Percentiles rank a stretch among this genome's conserved stretches.
These are phyloP conservation scores for Gastrophysa polygoni DNA, from an alignment of 2,888 invertebrate genomes.

Conservation along the genomic window DNA sequence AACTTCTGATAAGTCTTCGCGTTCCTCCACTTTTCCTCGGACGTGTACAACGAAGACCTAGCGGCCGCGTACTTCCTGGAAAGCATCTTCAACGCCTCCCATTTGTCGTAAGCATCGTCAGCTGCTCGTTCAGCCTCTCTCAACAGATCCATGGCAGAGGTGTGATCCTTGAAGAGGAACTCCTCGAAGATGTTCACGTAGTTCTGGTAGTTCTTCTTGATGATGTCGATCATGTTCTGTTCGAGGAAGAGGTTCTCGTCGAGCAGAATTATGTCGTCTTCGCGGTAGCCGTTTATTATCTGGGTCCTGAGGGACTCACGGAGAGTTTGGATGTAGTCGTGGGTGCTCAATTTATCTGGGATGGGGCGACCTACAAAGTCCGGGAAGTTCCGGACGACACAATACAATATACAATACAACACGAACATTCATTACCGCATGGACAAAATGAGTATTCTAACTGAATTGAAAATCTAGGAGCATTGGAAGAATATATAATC, in stretches of 20 bases:
- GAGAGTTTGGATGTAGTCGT: conserved; percentile 62
- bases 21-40: conserved; percentile 67
- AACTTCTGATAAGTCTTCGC: conserved; percentile 71
- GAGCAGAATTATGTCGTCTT: conserved; percentile 59
- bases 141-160: conserved; percentile 63
- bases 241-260: conserved; percentile 64
- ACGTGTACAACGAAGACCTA: conserved; percentile 60
- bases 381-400: no score
- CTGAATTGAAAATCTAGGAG: no score
- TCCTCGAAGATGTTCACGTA: conserved; percentile 66
- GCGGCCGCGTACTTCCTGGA: conserved; percentile 55
- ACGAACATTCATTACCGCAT: no score
- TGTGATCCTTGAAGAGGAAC: conserved; percentile 67
- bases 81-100: conserved; percentile 58
- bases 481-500: no score
- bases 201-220: conserved; percentile 58
- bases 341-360: conserved; percentile 64
- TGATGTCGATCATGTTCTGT: conserved; percentile 58
- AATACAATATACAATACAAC: no score
- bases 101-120: conserved; percentile 57
- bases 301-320: conserved; percentile 56
- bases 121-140: conserved; percentile 61
- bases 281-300: conserved; percentile 54
- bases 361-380: conserved; percentile 60
- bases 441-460: no score